Conservation (phyloP, 2,888 invertebrate species). For the Osmoderma eremita region DNA sequence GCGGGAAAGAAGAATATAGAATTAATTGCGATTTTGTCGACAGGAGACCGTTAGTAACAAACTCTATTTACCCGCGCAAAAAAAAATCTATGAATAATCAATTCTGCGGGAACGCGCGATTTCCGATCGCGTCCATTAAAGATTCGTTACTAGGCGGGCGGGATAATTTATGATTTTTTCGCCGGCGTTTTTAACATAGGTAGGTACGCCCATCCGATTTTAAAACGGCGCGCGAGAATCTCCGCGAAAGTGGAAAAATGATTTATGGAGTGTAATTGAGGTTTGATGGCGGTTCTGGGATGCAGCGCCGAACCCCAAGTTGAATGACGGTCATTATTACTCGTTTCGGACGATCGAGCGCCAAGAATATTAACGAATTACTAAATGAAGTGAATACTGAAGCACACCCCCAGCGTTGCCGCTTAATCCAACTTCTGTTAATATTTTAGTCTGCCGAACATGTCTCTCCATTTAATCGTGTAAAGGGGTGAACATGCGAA, state of each 20-base stretch:
- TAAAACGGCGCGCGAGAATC: conserved; percentile 29
- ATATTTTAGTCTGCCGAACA: not conserved
- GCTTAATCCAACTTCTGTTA: conserved; percentile 24
- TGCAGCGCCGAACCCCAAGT: conserved; percentile 9
- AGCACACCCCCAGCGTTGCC: conserved; percentile 10
- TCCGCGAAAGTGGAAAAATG: conserved; percentile 36
- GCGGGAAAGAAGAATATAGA: conserved; percentile 22
- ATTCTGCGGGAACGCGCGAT: conserved; percentile 27
- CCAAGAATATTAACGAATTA: conserved; percentile 35
- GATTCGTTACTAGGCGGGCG: conserved; percentile 27
- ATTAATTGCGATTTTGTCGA: conserved; percentile 35
- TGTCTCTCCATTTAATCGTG: not conserved
- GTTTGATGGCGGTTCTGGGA: conserved; percentile 24
- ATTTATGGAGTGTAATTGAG: conserved; percentile 37
- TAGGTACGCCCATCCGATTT: conserved; percentile 16
- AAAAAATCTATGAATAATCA: conserved; percentile 38
- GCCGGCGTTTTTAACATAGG: conserved; percentile 12
- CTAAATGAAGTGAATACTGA: conserved; percentile 29
- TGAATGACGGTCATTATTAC: conserved; percentile 36
- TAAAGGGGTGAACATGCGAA: not conserved
- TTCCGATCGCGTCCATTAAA: conserved; percentile 33
- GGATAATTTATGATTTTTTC: conserved; percentile 36
- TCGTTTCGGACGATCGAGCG: conserved; percentile 27
- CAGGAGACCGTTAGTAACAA: conserved; percentile 14
- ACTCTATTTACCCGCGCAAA: conserved; percentile 25